Evolutionary conservation across 2,888 invertebrate genomes (phyloP).

Genomic region (Teleiodes luculella): DNA sequence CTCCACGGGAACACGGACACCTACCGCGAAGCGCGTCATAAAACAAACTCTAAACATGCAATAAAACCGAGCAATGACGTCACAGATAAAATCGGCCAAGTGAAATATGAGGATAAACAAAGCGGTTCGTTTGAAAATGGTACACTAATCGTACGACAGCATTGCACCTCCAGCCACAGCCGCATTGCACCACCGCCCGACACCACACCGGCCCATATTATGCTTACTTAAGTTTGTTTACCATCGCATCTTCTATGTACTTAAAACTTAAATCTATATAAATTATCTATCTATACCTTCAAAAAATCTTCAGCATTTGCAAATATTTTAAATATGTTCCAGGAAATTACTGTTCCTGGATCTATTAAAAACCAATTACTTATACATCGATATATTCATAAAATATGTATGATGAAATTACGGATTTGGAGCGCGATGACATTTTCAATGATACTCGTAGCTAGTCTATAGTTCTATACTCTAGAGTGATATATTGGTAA

Average conservation of each 20-base stretch:
- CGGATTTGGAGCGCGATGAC: slow-evolving; percentile 39
- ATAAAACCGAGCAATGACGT: not conserved
- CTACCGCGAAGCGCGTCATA: not conserved
- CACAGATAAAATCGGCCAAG: not conserved
- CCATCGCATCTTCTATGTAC: too few species aligned
- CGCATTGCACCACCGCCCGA: slow-evolving; percentile 62
- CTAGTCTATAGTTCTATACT: too few species aligned
- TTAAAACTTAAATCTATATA: too few species aligned
- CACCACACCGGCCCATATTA: slow-evolving; percentile 49
- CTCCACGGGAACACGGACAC: not conserved
- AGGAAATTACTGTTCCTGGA: slow-evolving; percentile 9
- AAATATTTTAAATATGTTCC: too few species aligned
- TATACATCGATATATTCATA: slow-evolving; percentile 4
- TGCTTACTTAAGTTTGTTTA: slow-evolving; percentile 43
- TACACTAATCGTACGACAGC: slow-evolving; percentile 40
- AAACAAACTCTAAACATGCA: slow-evolving; percentile 1
- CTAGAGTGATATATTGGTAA: slow-evolving; percentile 8
- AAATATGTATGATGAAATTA: slow-evolving; percentile 30
- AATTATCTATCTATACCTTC: slow-evolving; percentile 32
- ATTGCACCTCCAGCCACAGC: slow-evolving; percentile 60
- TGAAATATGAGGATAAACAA: slow-evolving; percentile 6
- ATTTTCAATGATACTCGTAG: slow-evolving; percentile 44
- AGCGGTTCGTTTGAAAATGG: slow-evolving; percentile 41
- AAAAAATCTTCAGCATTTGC: too few species aligned
- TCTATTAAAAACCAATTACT: too few species aligned